Conservation (phyloP, 2,797 vertebrate species). For the Xenentodon cancila region DNA sequence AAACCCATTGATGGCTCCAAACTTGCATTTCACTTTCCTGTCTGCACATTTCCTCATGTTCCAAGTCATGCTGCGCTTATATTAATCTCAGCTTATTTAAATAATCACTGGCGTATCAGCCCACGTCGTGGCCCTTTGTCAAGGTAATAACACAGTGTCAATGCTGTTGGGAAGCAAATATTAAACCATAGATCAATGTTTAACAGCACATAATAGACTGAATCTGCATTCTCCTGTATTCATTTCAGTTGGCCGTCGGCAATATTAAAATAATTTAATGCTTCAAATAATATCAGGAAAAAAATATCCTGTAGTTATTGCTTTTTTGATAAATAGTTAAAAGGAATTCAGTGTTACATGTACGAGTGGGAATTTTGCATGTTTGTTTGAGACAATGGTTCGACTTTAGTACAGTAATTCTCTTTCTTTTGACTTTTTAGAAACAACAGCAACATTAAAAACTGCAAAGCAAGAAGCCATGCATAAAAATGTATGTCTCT, state of each 20-base stretch:
- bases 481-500: conserved; percentile 1
- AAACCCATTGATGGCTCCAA: conserved; percentile 44
- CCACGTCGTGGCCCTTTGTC: conserved; percentile 77
- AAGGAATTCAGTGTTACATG: conserved; percentile 53
- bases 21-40: conserved; percentile 57
- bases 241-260: conserved; percentile 79
- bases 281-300: conserved; percentile 65
- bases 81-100: conserved; percentile 81
- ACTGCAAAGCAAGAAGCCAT: conserved; percentile 17
- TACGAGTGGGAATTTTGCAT: conserved; percentile 55
- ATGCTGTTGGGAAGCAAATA: conserved; percentile 81
- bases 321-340: conserved; percentile 75
- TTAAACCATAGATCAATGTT: conserved; percentile 86
- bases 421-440: conserved; percentile 12
- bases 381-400: conserved; percentile 50
- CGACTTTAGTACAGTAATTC: conserved; percentile 24
- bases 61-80: conserved; percentile 54
- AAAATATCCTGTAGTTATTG: conserved; percentile 71
- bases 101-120: conserved; percentile 77
- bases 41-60: conserved; percentile 53
- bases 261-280: conserved; percentile 82
- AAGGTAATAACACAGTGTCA: conserved; percentile 81
- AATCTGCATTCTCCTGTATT: conserved; percentile 78
- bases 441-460: conserved; percentile 19
- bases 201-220: conserved; percentile 82